Percentiles rank a stretch among this genome's conserved stretches.
Conservation (phyloP, 2,888 invertebrate species). For the Coecobrya sp. region DNA sequence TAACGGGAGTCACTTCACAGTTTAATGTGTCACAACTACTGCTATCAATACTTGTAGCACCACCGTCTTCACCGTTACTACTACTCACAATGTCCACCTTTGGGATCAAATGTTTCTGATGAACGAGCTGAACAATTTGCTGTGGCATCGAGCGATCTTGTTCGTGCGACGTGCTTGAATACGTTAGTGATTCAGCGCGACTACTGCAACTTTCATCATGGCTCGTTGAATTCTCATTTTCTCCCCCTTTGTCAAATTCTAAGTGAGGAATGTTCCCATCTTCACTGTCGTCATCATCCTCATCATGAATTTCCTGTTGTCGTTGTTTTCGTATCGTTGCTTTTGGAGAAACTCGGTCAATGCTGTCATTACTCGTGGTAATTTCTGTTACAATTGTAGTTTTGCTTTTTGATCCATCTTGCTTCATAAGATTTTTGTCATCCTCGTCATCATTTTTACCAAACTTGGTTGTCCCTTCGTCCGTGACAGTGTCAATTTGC, state of each 20-base stretch:
- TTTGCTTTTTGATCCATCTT: conserved; percentile 63
- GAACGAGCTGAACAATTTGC: conserved; percentile 66
- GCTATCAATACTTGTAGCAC: conserved; percentile 54
- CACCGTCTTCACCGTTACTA: conserved; percentile 27
- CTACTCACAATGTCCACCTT: conserved; percentile 73
- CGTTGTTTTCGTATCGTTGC: conserved; percentile 25
- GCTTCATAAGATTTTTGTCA: conserved; percentile 59
- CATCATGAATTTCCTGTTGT: conserved; percentile 31
- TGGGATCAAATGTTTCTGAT: conserved; percentile 68
- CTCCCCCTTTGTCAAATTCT: conserved; percentile 76
- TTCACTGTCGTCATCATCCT: conserved; percentile 43
- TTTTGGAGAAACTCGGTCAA: conserved; percentile 74
- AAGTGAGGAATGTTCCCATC: conserved; percentile 63
- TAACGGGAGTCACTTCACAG: conserved; percentile 79
- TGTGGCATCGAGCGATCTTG: conserved; percentile 79
- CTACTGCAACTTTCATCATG: conserved; percentile 77
- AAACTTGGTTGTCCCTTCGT: conserved; percentile 46
- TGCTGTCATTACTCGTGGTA: conserved; percentile 43
- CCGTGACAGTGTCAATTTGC: conserved; percentile 44
- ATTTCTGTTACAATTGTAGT: conserved; percentile 56
- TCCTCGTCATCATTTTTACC: conserved; percentile 42
- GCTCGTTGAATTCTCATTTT: conserved; percentile 74
- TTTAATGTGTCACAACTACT: conserved; percentile 74
- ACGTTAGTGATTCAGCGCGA: conserved; percentile 73
- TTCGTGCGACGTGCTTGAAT: conserved; percentile 78